Evolutionary conservation across 1,140 invertebrate species (phyloP).

Genomic region (Probaryconus sp.): DNA sequence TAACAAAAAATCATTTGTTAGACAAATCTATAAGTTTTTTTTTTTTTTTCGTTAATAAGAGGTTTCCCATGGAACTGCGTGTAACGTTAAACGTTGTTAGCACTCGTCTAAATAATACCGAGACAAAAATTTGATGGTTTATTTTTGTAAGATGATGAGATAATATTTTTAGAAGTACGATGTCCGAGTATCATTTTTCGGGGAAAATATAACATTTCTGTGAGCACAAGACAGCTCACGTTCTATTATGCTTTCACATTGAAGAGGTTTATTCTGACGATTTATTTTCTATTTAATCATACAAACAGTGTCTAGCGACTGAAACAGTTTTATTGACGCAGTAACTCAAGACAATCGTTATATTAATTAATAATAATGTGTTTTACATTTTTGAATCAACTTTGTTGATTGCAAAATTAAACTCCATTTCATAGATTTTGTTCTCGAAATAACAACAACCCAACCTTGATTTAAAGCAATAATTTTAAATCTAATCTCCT

Average conservation of each 20-base stretch:
- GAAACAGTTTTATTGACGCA: constrained; percentile 36
- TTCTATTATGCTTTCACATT: constrained; percentile 44
- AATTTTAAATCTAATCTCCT: no score
- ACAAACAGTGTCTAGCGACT: constrained; percentile 8
- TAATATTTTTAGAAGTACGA: constrained; percentile 52
- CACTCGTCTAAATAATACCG: not conserved
- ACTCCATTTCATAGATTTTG: no score
- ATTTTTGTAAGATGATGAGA: constrained; percentile 34
- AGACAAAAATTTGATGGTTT: constrained; percentile 35
- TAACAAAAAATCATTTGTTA: no score
- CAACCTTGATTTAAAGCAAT: no score
- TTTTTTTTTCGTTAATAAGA: no score
- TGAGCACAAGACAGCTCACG: constrained; percentile 33
- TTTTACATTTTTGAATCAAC: no score
- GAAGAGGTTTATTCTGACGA: constrained; percentile 17
- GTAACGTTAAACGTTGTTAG: not conserved
- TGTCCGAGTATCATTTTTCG: constrained; percentile 55
- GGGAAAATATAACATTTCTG: constrained; percentile 49
- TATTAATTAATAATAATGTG: no score
- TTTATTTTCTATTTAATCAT: constrained; percentile 48
- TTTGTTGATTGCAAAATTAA: no score
- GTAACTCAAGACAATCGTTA: constrained; percentile 27
- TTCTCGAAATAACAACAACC: no score
- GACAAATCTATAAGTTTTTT: no score
- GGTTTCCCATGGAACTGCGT: no score